Conservation (phyloP, 2,113 vertebrate genomes). For the Dissostichus mawsoni region DNA sequence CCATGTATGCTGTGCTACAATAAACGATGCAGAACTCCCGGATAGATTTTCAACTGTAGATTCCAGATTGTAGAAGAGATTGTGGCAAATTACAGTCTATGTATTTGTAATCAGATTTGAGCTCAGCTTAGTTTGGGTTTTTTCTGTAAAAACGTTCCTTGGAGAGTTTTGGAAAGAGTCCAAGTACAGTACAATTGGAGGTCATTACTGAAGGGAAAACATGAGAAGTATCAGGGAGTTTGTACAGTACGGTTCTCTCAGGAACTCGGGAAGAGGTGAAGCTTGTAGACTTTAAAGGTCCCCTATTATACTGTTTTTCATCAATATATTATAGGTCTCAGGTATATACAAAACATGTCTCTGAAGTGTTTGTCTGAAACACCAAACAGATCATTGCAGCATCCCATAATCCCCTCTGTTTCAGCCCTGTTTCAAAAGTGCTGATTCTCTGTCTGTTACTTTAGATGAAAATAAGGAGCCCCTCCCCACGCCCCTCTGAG, state of each 20-base stretch:
- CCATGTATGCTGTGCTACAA: slow-evolving; percentile 35
- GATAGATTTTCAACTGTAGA: slow-evolving; percentile 37
- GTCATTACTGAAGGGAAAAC: slow-evolving; percentile 28
- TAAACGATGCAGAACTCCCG: slow-evolving; percentile 27
- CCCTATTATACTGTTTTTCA: too few relatives aligned
- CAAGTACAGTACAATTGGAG: slow-evolving; percentile 40
- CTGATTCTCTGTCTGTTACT: too few relatives aligned
- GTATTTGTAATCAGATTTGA: slow-evolving; percentile 42
- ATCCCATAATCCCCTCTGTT: too few relatives aligned
- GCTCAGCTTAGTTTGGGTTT: background rate
- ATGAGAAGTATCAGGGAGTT: slow-evolving; percentile 5
- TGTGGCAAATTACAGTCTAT: slow-evolving; percentile 39
- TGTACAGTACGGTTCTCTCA: background rate
- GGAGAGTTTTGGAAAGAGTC: slow-evolving; percentile 44
- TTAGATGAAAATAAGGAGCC: too few relatives aligned
- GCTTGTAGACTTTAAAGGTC: background rate
- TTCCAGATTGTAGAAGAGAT: slow-evolving; percentile 49
- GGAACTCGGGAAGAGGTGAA: background rate
- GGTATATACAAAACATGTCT: too few relatives aligned
- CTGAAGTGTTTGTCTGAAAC: too few relatives aligned
- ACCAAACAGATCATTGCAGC: too few relatives aligned
- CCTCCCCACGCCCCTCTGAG: too few relatives aligned
- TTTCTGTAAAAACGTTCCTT: slow-evolving; percentile 28
- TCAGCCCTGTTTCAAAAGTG: too few relatives aligned
- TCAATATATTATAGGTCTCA: too few relatives aligned